These are phyloP conservation scores for Schmidtea mediterranea DNA, from an alignment of 1,140 invertebrate genomes.

Conservation along the genomic window DNA sequence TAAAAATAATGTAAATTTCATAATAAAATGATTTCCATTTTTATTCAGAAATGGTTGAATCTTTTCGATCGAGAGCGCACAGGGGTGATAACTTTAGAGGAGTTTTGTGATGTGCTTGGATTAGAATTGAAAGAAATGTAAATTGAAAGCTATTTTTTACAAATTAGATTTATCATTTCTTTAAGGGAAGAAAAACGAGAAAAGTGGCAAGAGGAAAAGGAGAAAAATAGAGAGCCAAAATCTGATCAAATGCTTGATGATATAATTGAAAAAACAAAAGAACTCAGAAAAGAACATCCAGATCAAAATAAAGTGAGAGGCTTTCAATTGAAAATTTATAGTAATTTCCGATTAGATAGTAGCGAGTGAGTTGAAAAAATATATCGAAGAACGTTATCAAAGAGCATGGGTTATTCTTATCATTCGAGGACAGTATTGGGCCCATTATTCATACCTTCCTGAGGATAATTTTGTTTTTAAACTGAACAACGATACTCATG, in stretches of 20 bases:
- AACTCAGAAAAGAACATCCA: no score
- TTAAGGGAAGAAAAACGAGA: no score
- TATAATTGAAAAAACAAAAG: no score
- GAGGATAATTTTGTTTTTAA: slow-evolving; percentile 1
- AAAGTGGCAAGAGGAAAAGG: no score
- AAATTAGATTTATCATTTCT: no score
- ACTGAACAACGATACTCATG: background rate
- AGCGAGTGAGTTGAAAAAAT: background rate
- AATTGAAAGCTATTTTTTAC: no score
- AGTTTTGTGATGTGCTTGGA: slow-evolving; percentile 4
- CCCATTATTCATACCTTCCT: background rate
- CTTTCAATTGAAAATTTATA: no score
- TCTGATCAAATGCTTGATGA: no score
- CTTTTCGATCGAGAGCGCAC: slow-evolving; percentile 2
- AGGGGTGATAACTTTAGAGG: background rate
- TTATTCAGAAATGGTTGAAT: slow-evolving; percentile 3
- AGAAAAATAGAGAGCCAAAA: no score
- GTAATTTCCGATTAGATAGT: background rate
- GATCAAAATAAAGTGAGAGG: no score
- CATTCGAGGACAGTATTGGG: slow-evolving; percentile 3
- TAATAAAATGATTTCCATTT: no score
- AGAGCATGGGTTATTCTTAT: background rate
- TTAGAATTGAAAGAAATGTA: background rate
- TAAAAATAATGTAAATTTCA: background rate
- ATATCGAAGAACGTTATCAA: background rate